phyloP scores from a whole-genome alignment of 2,888 invertebrate species.

The Sussaba pulchella region DNA sequence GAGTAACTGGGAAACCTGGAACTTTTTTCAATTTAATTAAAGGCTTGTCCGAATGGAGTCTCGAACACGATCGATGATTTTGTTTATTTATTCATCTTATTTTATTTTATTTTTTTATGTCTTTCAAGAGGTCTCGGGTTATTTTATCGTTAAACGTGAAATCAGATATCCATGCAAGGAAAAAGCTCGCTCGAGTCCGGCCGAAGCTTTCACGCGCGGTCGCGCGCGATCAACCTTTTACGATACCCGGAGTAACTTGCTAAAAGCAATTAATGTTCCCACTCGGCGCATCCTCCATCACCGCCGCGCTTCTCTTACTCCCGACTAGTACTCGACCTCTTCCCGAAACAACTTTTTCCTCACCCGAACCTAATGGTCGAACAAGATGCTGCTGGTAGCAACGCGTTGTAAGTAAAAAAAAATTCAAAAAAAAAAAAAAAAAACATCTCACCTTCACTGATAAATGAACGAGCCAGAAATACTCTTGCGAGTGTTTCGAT shows the following conservation, averaged over 20 bases:
- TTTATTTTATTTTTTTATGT: conserved; percentile 34
- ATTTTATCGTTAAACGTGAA: conserved; percentile 44
- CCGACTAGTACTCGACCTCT: conserved; percentile 35
- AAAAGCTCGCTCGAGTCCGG: not conserved
- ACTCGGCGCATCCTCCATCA: conserved; percentile 49
- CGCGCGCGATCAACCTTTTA: conserved; percentile 17
- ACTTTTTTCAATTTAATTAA: conserved; percentile 45
- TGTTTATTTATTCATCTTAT: conserved; percentile 6
- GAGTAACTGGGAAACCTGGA: conserved; percentile 43
- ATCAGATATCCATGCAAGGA: conserved; percentile 46
- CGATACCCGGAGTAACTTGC: conserved; percentile 37
- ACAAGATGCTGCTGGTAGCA: conserved; percentile 9
- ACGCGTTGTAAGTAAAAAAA: not conserved
- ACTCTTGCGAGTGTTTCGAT: conserved; percentile 10
- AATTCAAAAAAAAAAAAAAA: too few species aligned
- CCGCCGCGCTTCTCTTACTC: conserved; percentile 6
- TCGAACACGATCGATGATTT: not conserved
- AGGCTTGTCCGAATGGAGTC: conserved; percentile 30
- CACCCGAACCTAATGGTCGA: conserved; percentile 43
- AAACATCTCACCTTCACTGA: conserved; percentile 42
- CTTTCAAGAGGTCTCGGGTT: conserved; percentile 39
- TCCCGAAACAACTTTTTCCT: conserved; percentile 46
- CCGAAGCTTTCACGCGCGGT: not conserved
- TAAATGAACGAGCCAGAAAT: conserved; percentile 49
- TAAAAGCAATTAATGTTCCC: conserved; percentile 62